Conservation (phyloP, 1,140 invertebrate genomes). For the Drosophila seguyi region DNA sequence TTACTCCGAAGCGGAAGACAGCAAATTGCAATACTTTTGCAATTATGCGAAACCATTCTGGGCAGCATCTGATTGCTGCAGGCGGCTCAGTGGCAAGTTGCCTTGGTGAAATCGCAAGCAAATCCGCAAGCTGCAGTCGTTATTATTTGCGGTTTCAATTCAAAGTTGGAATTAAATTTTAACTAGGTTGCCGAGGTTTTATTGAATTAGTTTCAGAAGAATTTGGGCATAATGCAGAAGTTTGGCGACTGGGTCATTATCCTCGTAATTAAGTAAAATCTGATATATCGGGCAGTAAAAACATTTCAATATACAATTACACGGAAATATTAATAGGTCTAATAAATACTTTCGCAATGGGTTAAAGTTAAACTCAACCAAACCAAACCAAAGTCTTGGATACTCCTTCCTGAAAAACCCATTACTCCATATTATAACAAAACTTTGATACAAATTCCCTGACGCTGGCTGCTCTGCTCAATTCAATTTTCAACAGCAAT, state of each 20-base stretch:
- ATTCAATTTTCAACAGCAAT: slow-evolving; percentile 30
- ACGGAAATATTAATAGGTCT: neutral
- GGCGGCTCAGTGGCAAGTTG: slow-evolving; percentile 8
- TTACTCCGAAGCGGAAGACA: slow-evolving; percentile 47
- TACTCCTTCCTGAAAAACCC: neutral
- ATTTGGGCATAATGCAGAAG: neutral
- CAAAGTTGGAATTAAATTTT: neutral
- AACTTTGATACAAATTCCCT: neutral
- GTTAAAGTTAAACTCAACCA: neutral
- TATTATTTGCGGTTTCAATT: slow-evolving; percentile 8
- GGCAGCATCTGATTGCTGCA: slow-evolving; percentile 33
- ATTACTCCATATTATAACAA: neutral
- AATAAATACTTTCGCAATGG: neutral
- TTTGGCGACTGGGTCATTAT: neutral
- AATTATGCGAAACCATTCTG: slow-evolving; percentile 64
- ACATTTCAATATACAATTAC: neutral
- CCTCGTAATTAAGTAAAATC: neutral
- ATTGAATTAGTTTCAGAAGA: slow-evolving; percentile 3
- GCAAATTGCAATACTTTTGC: slow-evolving; percentile 76
- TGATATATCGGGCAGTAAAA: neutral
- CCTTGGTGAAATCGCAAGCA: slow-evolving; percentile 1
- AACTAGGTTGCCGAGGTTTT: neutral
- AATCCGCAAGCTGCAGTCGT: slow-evolving; percentile 1
- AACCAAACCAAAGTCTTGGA: neutral
- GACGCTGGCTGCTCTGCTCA: slow-evolving; percentile 8